A percentile compares a stretch with the other conserved stretches of the same genome.
Conservation (phyloP, 2,797 vertebrate genomes). For the Hirundo rustica region DNA sequence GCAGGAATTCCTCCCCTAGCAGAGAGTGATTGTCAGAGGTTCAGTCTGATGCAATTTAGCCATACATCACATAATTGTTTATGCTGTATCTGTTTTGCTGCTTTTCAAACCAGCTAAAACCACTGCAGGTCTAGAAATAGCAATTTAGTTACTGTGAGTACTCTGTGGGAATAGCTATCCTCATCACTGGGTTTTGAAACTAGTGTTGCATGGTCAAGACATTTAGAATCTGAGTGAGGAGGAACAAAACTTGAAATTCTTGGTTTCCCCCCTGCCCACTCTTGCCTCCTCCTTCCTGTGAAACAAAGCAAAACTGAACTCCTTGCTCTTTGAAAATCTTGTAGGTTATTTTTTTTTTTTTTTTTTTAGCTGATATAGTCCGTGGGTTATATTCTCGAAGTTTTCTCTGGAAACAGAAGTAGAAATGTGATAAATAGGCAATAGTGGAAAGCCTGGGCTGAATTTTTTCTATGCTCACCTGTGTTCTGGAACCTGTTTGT, state of each 20-base stretch:
- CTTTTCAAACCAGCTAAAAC: background rate
- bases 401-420: background rate
- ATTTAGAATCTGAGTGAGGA: background rate
- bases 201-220: background rate
- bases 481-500: background rate
- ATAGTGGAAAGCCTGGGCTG: background rate
- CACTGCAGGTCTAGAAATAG: background rate
- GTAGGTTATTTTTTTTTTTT: background rate
- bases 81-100: background rate
- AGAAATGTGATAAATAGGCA: background rate
- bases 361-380: background rate
- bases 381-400: background rate
- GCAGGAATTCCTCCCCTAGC: background rate
- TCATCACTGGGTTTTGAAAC: background rate
- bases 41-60: background rate
- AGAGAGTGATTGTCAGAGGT: background rate
- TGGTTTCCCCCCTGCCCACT: rapidly evolving
- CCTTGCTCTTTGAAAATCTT: background rate
- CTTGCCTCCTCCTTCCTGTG: background rate
- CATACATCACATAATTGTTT: background rate
- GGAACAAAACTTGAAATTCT: background rate
- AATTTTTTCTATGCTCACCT: background rate
- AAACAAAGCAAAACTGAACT: background rate
- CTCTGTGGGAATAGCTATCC: background rate
- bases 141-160: background rate